Percentiles rank a stretch among this genome's conserved stretches.
Conservation (phyloP, 2,888 invertebrate species). For the Luperina testacea region DNA sequence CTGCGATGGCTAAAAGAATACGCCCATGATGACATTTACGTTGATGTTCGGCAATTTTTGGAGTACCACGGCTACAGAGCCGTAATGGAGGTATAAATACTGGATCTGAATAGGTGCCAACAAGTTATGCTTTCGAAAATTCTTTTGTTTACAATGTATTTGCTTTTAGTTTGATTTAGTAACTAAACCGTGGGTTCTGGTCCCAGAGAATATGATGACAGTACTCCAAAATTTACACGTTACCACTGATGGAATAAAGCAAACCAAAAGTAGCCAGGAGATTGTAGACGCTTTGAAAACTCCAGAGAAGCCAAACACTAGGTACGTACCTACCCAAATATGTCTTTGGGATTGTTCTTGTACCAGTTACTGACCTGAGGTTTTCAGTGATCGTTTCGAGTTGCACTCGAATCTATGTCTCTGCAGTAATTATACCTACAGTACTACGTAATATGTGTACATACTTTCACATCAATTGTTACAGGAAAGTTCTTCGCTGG, state of each 20-base stretch:
- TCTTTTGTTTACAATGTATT: neutral
- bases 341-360: neutral
- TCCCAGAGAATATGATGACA: conserved; percentile 90
- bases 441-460: neutral
- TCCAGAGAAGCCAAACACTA: conserved; percentile 85
- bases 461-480: conserved; percentile 37
- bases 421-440: neutral
- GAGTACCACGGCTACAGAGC: conserved; percentile 93
- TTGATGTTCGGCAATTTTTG: conserved; percentile 90
- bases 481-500: conserved; percentile 90
- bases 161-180: conserved; percentile 91
- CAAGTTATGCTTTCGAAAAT: neutral
- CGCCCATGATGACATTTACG: conserved; percentile 77
- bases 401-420: neutral
- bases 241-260: conserved; percentile 69
- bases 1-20: conserved; percentile 90
- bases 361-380: neutral
- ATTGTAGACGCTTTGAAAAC: conserved; percentile 87
- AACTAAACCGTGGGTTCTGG: conserved; percentile 92
- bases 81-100: conserved; percentile 89
- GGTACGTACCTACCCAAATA: conserved; percentile 71
- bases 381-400: neutral
- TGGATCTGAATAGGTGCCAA: neutral
- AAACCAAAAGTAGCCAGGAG: conserved; percentile 79
- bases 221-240: conserved; percentile 89